A percentile compares a stretch with the other conserved stretches of the same genome.
These are phyloP conservation scores for Esox masquinongy DNA, from an alignment of 2,797 vertebrate species.

Conservation along the genomic window DNA sequence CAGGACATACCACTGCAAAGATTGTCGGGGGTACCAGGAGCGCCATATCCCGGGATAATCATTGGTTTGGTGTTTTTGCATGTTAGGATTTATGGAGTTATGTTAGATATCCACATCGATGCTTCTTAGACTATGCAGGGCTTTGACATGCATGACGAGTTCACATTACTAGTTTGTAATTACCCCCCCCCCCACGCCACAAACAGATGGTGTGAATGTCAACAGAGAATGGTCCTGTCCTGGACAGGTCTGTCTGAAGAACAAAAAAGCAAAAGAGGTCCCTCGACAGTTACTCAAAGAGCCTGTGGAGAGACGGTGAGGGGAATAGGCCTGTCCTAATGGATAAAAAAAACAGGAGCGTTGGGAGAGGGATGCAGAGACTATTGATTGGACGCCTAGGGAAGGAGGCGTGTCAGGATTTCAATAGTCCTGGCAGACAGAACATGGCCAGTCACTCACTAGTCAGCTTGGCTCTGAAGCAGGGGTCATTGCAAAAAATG, in stretches of 20 bases:
- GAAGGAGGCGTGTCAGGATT: constrained; percentile 47
- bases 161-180: constrained; percentile 34
- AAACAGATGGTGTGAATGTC: constrained; percentile 95
- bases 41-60: neutral
- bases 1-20: constrained; percentile 84
- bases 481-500: neutral
- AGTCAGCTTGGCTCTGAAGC: constrained; percentile 12
- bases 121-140: constrained; percentile 18
- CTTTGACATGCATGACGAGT: constrained; percentile 41
- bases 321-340: constrained; percentile 70
- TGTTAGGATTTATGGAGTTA: neutral
- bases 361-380: neutral
- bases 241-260: constrained; percentile 77
- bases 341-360: constrained; percentile 68
- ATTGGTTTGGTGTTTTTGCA: neutral
- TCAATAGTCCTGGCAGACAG: constrained; percentile 45
- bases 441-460: constrained; percentile 36
- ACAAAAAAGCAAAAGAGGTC: constrained; percentile 92
- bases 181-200: constrained; percentile 70
- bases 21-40: constrained; percentile 38
- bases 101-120: neutral
- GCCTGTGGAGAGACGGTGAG: constrained; percentile 75
- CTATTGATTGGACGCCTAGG: constrained; percentile 67
- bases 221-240: constrained; percentile 81
- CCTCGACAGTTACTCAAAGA: constrained; percentile 83